phyloP scores from a whole-genome alignment of 1,140 invertebrate genomes.

The Lasioglossum baleicum region DNA sequence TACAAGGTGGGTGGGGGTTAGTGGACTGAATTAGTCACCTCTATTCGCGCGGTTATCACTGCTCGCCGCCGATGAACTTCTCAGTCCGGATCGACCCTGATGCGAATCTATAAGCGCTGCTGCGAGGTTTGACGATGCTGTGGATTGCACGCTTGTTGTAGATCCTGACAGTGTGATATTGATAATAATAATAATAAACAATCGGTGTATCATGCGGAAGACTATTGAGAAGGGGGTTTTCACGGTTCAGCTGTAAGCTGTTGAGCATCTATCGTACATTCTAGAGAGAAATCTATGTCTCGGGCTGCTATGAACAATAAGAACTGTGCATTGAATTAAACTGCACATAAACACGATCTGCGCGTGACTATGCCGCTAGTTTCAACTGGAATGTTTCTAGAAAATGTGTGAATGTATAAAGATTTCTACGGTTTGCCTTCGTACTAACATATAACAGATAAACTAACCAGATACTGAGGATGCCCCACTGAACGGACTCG shows the following conservation, averaged over 20 bases:
- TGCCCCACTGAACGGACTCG: constrained; percentile 78
- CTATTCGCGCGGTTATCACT: constrained; percentile 77
- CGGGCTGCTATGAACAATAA: neutral
- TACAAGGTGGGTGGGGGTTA: constrained; percentile 70
- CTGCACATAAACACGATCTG: constrained; percentile 24
- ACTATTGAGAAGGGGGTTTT: constrained; percentile 14
- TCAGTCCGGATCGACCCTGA: constrained; percentile 73
- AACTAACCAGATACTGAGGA: constrained; percentile 76
- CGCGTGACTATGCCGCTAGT: neutral
- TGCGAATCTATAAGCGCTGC: constrained; percentile 81
- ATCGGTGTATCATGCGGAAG: constrained; percentile 19
- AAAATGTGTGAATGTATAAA: neutral
- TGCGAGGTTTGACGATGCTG: constrained; percentile 79
- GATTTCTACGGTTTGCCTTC: neutral
- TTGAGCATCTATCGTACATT: constrained; percentile 9
- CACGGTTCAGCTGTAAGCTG: neutral
- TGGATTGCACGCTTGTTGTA: constrained; percentile 76
- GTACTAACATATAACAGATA: constrained; percentile 7
- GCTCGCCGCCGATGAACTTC: constrained; percentile 71
- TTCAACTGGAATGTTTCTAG: neutral
- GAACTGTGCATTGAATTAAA: constrained; percentile 19
- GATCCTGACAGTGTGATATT: constrained; percentile 70
- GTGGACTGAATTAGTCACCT: constrained; percentile 75
- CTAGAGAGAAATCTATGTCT: constrained; percentile 9
- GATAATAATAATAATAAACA: constrained; percentile 39